Conservation (phyloP, 2,888 invertebrate genomes). For the Cryptus viduatorius region DNA sequence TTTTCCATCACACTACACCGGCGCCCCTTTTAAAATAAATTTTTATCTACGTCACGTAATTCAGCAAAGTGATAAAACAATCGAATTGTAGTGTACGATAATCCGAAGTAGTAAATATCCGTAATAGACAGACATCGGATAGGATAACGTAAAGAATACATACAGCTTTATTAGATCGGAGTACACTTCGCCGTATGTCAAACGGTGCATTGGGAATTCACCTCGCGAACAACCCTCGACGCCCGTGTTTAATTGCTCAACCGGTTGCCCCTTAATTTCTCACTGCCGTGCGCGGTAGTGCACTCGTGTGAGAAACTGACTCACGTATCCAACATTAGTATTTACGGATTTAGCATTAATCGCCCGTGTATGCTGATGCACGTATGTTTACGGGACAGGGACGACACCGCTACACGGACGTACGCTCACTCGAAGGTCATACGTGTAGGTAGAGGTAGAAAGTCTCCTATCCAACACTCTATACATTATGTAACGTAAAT, state of each 20-base stretch:
- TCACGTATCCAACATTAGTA: conserved; percentile 45
- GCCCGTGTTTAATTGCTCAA: conserved; percentile 43
- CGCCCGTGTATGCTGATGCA: conserved; percentile 5
- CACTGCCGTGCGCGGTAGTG: not conserved
- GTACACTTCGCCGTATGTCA: conserved; percentile 12
- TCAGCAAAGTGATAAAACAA: not conserved
- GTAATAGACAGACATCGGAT: not conserved
- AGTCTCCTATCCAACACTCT: not conserved
- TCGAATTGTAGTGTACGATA: not conserved
- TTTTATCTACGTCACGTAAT: not conserved
- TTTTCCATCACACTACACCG: not conserved
- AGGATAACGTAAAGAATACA: not conserved
- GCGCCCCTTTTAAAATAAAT: not conserved
- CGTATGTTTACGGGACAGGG: conserved; percentile 17
- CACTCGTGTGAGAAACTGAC: not conserved
- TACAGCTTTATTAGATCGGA: conserved; percentile 10
- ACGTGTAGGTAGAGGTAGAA: not conserved
- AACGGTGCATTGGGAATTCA: conserved; percentile 49
- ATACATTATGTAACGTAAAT: not conserved
- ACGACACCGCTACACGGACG: conserved; percentile 11
- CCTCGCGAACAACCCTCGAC: conserved; percentile 50
- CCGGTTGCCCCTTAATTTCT: conserved; percentile 33
- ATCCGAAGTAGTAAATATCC: conserved; percentile 9
- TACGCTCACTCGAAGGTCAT: conserved; percentile 28
- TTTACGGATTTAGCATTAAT: conserved; percentile 46